These are phyloP conservation scores for Tarsius wallacei DNA, from an alignment of 2,797 vertebrate species.

Conservation along the genomic window DNA sequence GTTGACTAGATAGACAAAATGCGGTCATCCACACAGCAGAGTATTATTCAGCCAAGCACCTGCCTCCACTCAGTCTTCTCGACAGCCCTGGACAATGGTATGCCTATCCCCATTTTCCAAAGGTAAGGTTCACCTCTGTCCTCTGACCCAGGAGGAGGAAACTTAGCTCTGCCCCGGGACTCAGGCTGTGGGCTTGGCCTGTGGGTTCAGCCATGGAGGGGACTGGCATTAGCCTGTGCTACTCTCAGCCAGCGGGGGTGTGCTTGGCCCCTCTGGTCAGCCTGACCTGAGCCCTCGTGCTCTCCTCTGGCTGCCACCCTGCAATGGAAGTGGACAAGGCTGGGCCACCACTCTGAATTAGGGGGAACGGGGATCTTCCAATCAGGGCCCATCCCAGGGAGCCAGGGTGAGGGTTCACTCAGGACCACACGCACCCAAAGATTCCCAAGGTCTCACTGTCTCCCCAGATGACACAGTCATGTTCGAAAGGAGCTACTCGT, in stretches of 20 bases:
- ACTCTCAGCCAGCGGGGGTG: background rate
- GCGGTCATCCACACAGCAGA: rapidly evolving
- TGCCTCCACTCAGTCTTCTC: background rate
- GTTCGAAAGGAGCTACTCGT: background rate
- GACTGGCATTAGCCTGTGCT: background rate
- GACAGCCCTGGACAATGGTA: rapidly evolving
- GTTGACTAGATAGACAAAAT: background rate
- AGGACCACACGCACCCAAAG: background rate
- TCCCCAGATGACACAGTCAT: background rate
- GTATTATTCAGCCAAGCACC: rapidly evolving
- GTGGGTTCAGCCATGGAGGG: background rate
- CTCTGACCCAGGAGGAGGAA: too few relatives aligned
- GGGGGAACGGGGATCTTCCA: background rate
- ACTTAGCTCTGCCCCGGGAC: too few relatives aligned
- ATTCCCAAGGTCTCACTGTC: background rate
- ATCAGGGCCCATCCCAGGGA: background rate
- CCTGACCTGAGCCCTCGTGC: background rate
- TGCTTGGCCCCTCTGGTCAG: background rate
- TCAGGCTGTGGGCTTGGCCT: too few relatives aligned
- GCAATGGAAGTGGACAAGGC: background rate
- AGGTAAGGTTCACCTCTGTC: background rate
- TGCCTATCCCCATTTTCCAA: background rate
- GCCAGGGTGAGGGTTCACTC: background rate
- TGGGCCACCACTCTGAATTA: background rate
- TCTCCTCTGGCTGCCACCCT: background rate